These are phyloP conservation scores for Aselliscus stoliczkanus DNA, from an alignment of 2,797 vertebrate genomes.

Conservation along the genomic window DNA sequence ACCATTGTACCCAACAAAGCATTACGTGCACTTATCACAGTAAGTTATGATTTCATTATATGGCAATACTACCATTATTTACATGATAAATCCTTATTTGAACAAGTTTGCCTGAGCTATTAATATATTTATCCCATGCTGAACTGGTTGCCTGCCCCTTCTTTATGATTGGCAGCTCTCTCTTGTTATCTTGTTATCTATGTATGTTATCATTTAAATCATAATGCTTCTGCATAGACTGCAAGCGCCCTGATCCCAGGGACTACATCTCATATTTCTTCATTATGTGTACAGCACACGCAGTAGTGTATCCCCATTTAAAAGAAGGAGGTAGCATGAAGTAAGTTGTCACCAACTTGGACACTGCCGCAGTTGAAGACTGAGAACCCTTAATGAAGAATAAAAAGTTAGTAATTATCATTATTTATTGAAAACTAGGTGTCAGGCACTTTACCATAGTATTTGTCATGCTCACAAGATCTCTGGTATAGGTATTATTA, in stretches of 20 bases:
- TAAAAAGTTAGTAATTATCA: not conserved
- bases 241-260: not conserved
- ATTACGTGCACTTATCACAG: not conserved
- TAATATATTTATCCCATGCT: not conserved
- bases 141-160: not conserved
- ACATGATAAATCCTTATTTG: not conserved
- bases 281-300: not conserved
- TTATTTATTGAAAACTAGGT: not conserved
- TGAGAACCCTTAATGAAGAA: not conserved
- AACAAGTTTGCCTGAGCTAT: not conserved
- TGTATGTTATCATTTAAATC: not conserved
- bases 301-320: not conserved
- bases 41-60: not conserved
- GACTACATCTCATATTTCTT: not conserved
- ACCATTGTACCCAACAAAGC: not conserved
- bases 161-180: not conserved
- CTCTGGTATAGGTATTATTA: not conserved
- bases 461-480: not conserved
- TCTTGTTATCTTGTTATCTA: not conserved
- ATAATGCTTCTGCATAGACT: not conserved
- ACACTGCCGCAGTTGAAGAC: not conserved
- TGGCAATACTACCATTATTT: not conserved
- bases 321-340: not conserved
- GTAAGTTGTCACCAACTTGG: not conserved
- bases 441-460: not conserved